Evolutionary conservation across 2,113 vertebrate genomes (phyloP).

Genomic region (Phylloscopus trochiloides): DNA sequence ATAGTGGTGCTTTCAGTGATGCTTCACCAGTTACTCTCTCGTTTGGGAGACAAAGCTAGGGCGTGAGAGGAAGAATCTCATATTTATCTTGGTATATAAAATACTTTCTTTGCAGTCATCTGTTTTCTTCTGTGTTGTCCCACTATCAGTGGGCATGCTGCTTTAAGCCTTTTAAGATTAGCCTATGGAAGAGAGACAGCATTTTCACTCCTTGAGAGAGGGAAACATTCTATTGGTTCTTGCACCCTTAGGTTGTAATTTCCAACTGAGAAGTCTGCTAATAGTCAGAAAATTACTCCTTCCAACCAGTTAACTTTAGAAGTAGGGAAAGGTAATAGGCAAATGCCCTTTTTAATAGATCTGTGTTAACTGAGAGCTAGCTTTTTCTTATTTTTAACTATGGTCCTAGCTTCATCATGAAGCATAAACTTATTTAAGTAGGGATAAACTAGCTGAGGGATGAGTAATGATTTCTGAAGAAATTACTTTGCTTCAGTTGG

Average conservation of each 20-base stretch:
- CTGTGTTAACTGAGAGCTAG: not conserved
- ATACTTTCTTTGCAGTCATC: not conserved
- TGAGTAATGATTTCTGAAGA: not conserved
- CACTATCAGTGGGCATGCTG: rapidly evolving
- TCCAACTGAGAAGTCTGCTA: not conserved
- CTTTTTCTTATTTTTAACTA: not conserved
- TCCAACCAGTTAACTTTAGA: not conserved
- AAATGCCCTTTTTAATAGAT: not conserved
- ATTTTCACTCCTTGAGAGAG: not conserved
- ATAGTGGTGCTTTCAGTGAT: not conserved
- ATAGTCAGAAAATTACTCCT: not conserved
- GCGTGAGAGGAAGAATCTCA: not conserved
- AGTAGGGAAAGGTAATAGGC: not conserved
- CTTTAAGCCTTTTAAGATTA: not conserved
- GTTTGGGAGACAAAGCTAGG: not conserved
- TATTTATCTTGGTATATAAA: not conserved
- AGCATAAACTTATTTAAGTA: not conserved
- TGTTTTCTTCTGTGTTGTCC: not conserved
- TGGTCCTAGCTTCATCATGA: not conserved
- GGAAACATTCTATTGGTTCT: not conserved
- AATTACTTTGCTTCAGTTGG: not conserved
- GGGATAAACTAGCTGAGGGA: not conserved
- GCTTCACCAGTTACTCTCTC: not conserved
- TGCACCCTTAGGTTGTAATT: not conserved
- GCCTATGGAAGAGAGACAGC: not conserved